Percentiles rank a stretch among this genome's conserved stretches.
These are phyloP conservation scores for Pseudonaja textilis DNA, from an alignment of 2,113 vertebrate species.

Conservation along the genomic window DNA sequence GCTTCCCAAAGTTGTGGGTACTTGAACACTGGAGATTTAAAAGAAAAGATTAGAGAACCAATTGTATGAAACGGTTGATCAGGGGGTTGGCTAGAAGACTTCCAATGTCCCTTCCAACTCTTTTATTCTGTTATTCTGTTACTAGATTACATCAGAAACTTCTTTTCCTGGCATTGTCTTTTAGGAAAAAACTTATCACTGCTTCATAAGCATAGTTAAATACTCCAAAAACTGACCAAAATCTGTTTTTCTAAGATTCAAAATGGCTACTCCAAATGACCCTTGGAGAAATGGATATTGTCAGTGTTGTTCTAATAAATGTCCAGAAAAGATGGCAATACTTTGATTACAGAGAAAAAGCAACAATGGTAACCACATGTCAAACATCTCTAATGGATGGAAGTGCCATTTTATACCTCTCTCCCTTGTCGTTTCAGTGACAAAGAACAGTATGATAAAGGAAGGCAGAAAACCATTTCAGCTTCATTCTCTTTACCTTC, in stretches of 20 bases:
- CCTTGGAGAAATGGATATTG: constrained; percentile 56
- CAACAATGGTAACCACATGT: constrained; percentile 24
- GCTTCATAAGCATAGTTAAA: constrained; percentile 28
- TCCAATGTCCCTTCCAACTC: neutral
- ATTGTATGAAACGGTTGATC: neutral
- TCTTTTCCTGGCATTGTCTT: neutral
- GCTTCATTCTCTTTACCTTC: neutral
- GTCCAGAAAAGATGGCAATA: constrained; percentile 50
- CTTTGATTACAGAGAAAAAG: constrained; percentile 57
- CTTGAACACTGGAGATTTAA: neutral
- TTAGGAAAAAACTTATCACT: constrained; percentile 2
- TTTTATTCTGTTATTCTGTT: neutral
- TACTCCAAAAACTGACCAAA: neutral
- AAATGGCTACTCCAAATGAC: constrained; percentile 52
- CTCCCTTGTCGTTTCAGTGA: neutral
- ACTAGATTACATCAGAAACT: neutral
- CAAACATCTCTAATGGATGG: neutral
- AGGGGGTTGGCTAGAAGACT: neutral
- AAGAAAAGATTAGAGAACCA: neutral
- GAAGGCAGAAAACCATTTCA: neutral
- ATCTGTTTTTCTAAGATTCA: constrained; percentile 59
- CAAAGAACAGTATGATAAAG: neutral
- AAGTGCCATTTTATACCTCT: constrained; percentile 21
- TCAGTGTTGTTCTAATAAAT: constrained; percentile 59
- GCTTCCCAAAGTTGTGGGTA: neutral